These are phyloP conservation scores for Chamaetylas fuelleborni DNA, from an alignment of 2,113 vertebrate species.

Conservation along the genomic window DNA sequence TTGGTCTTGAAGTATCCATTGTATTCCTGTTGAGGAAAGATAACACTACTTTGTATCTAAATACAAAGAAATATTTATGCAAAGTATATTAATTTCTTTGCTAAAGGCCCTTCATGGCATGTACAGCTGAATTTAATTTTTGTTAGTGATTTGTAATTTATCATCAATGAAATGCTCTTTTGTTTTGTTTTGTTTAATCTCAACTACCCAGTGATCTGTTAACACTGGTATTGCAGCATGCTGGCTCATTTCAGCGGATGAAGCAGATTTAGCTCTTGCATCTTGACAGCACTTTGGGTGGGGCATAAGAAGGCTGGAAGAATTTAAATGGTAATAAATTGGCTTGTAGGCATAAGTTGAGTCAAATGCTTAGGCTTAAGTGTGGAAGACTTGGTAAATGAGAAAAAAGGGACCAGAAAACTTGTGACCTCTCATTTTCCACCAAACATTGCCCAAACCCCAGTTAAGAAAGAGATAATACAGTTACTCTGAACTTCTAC, in stretches of 20 bases:
- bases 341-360: not conserved
- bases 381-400: not conserved
- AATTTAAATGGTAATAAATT: not conserved
- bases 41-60: not conserved
- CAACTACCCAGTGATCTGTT: not conserved
- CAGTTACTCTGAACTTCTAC: not conserved
- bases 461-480: not conserved
- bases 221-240: not conserved
- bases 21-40: not conserved
- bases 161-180: not conserved
- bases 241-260: not conserved
- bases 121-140: not conserved
- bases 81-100: not conserved
- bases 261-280: not conserved
- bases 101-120: not conserved
- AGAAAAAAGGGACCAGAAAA: not conserved
- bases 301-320: not conserved
- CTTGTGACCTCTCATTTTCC: not conserved
- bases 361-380: not conserved
- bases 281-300: not conserved
- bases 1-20: not conserved
- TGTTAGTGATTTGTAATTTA: not conserved
- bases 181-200: not conserved
- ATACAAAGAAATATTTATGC: not conserved
- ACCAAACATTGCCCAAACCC: not conserved